phyloP scores from a whole-genome alignment of 2,113 vertebrate genomes.

The Calypte anna region DNA sequence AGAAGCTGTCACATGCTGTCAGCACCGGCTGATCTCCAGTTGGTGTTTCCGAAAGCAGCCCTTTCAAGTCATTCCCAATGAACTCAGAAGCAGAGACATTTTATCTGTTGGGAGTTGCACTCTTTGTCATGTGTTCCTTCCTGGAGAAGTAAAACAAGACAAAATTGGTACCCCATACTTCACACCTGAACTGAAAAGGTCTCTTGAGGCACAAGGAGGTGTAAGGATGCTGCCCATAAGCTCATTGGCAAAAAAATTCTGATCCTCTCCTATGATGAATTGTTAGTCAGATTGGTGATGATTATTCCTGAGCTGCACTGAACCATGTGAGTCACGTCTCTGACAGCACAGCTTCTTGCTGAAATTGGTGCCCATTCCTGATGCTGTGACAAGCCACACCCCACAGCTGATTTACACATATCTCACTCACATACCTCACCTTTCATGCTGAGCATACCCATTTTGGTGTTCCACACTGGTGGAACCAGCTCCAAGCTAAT shows the following conservation, averaged over 20 bases:
- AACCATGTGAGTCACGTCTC: not conserved
- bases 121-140: not conserved
- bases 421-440: not conserved
- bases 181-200: not conserved
- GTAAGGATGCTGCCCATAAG: not conserved
- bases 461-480: not conserved
- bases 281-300: not conserved
- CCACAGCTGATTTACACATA: not conserved
- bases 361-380: not conserved
- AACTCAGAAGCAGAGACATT: not conserved
- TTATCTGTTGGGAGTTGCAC: not conserved
- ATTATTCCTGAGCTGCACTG: not conserved
- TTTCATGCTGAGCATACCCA: not conserved
- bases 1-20: conserved; percentile 19
- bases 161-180: not conserved
- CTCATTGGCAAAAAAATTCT: not conserved
- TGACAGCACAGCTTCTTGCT: not conserved
- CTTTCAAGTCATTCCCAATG: not conserved
- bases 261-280: not conserved
- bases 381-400: not conserved
- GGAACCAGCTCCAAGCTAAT: not conserved
- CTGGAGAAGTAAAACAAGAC: not conserved
- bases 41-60: conserved; percentile 4
- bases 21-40: not conserved
- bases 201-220: not conserved